A percentile compares a stretch with the other conserved stretches of the same genome.
These are phyloP conservation scores for Sogatella furcifera DNA, from an alignment of 1,140 invertebrate species.

Conservation along the genomic window DNA sequence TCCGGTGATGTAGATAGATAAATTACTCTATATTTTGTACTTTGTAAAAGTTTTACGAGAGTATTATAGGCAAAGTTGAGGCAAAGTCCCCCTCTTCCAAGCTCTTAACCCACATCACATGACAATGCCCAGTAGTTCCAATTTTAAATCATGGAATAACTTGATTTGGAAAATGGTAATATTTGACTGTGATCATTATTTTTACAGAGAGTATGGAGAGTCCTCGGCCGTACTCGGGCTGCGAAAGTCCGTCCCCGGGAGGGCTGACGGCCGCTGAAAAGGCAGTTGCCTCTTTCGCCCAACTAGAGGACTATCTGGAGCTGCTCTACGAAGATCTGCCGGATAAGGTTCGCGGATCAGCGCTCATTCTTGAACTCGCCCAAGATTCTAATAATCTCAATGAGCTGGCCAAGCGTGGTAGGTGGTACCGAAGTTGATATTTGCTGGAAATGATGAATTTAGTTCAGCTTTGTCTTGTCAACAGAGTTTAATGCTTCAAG, in stretches of 20 bases:
- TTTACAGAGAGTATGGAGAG: conserved; percentile 9
- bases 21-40: too few species aligned
- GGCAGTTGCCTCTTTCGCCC: conserved; percentile 55
- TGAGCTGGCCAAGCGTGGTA: conserved; percentile 85
- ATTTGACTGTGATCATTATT: neutral
- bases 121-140: too few species aligned
- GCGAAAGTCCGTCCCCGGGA: conserved; percentile 11
- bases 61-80: too few species aligned
- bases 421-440: conserved; percentile 9
- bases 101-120: too few species aligned
- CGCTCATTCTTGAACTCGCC: conserved; percentile 79
- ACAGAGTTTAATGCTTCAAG: too few species aligned
- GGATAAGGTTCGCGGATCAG: conserved; percentile 89
- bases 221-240: neutral
- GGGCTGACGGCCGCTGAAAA: conserved; percentile 11
- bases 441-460: too few species aligned
- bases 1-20: too few species aligned
- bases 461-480: too few species aligned
- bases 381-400: conserved; percentile 89
- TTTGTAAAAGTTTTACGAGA: too few species aligned
- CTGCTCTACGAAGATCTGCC: conserved; percentile 90
- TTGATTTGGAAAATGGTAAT: too few species aligned
- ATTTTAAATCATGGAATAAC: too few species aligned
- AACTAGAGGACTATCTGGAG: conserved; percentile 90
- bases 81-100: too few species aligned